Conservation (phyloP, 2,797 vertebrate species). For the Bufotes viridis region DNA sequence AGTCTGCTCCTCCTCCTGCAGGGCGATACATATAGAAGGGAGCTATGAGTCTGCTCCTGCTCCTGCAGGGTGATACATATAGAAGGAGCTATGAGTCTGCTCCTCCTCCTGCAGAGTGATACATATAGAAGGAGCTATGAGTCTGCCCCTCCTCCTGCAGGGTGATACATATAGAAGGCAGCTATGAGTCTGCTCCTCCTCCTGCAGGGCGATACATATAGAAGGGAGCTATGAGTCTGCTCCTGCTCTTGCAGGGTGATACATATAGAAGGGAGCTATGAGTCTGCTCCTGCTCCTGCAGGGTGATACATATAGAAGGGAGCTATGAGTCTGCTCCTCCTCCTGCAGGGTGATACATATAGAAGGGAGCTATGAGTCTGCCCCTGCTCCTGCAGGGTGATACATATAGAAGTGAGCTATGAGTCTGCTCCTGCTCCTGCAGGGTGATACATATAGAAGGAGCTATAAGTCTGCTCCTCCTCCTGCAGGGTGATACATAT, state of each 20-base stretch:
- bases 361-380: neutral
- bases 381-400: neutral
- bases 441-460: neutral
- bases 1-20: neutral
- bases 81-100: neutral
- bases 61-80: neutral
- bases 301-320: neutral
- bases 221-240: conserved; percentile 13
- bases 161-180: neutral
- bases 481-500: too few species aligned
- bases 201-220: conserved; percentile 11
- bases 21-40: neutral
- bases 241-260: neutral
- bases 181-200: conserved; percentile 20
- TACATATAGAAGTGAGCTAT: neutral
- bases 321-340: neutral
- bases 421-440: neutral
- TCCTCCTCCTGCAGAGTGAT: neutral
- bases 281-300: conserved; percentile 16
- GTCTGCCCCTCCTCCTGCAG: neutral
- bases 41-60: neutral
- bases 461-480: neutral
- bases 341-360: neutral
- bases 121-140: conserved; percentile 8
- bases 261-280: conserved; percentile 13